Percentiles rank a stretch among this genome's conserved stretches.
Evolutionary conservation across 2,888 invertebrate species (phyloP).

Genomic region (Orthosia gothica): DNA sequence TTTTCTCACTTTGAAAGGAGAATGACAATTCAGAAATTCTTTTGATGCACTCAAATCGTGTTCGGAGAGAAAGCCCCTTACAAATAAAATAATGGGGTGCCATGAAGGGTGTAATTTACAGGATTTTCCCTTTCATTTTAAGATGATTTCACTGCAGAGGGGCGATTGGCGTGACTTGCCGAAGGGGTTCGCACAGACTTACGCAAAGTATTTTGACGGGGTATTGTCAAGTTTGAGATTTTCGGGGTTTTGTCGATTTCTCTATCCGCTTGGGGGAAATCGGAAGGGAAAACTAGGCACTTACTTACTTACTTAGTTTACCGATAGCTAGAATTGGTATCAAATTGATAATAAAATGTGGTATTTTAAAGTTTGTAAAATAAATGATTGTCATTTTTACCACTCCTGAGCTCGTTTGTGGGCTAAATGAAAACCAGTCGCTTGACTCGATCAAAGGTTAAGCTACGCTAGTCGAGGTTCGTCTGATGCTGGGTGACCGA

Average conservation of each 20-base stretch:
- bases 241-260: background rate
- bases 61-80: slow-evolving; percentile 72
- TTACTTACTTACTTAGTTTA: background rate
- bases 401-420: too few relatives aligned
- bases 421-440: too few relatives aligned
- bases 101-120: slow-evolving; percentile 86
- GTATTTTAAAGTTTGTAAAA: too few relatives aligned
- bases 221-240: slow-evolving; percentile 32
- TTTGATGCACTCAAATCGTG: slow-evolving; percentile 63
- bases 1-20: slow-evolving; percentile 37
- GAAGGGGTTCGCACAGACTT: slow-evolving; percentile 71
- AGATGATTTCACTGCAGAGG: slow-evolving; percentile 84
- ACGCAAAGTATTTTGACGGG: slow-evolving; percentile 45
- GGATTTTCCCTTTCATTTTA: slow-evolving; percentile 87
- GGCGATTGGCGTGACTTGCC: slow-evolving; percentile 82
- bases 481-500: too few relatives aligned
- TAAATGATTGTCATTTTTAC: too few relatives aligned
- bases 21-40: slow-evolving; percentile 59
- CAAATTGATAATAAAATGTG: too few relatives aligned
- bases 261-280: background rate
- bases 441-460: too few relatives aligned
- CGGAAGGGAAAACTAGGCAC: background rate
- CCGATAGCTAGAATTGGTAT: background rate
- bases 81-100: slow-evolving; percentile 84
- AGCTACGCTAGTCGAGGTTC: too few relatives aligned